Evolutionary conservation across 2,888 invertebrate genomes (phyloP), one percentile per base, ranked within the genome.

Genomic region (Amorpha juglandis): DNA sequence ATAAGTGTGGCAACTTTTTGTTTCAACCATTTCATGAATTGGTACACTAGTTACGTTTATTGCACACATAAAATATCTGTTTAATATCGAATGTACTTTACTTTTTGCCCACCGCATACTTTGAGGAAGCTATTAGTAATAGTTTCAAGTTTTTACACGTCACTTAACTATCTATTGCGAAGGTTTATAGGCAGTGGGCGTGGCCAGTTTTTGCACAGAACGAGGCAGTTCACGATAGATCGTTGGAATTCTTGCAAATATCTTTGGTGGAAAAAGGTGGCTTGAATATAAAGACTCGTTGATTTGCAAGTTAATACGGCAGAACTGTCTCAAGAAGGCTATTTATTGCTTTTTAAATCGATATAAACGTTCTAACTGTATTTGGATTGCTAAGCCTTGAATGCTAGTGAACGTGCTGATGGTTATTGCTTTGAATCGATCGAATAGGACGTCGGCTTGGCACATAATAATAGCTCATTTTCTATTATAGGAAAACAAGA

Each of bases 211-310:
- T 89, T 88, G 76, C 80, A 68, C 68, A 65, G 74, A 77, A 73
- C 72, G 69, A 74, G 68, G 71, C 65, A 66, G 68, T 73, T 77
- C 78, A 74, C 77, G 74, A 73, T 78, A 79, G 77, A 82, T 81
- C 81, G 75, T 74, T 72, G 76, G 81, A 82, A 85, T 87, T 81
- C 79, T 76, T 74, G 78, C 78, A 78, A 83, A 78, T 79, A 73
- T 73, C 69, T 76, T 76, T 72, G 74, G 71, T 72, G 47, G 55
- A 58, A 58, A 64, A 64, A 52, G 48, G 58, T 58, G 55, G 58
- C 48, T 48, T 55, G 58, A 58, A 58, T 42, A 58, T 58, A 58
- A 58, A 58, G 58, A 58, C 19, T 38, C 7, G 42, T 58, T 19
- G 38, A 58, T 58, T 58, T 58, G 58, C 58, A 58, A 58, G 58